Conservation (phyloP, 2,888 invertebrate species). For the Malthinus seriepunctatus region DNA sequence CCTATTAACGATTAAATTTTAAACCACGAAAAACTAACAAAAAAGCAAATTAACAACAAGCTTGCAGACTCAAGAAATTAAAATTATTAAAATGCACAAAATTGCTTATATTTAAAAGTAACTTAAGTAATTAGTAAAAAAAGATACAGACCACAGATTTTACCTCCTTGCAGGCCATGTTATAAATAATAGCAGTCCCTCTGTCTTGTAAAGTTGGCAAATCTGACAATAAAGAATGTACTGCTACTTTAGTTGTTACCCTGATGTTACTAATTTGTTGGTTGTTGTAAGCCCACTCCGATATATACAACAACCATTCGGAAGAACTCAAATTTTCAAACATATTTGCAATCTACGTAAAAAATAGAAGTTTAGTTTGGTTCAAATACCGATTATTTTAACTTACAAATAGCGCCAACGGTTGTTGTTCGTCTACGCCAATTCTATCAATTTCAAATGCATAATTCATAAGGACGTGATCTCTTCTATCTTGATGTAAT, state of each 20-base stretch:
- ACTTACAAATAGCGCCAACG: constrained; percentile 79
- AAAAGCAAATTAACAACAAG: background rate
- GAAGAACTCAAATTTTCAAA: constrained; percentile 87
- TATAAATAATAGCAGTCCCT: constrained; percentile 86
- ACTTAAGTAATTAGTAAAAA: constrained; percentile 25
- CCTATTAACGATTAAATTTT: constrained; percentile 29
- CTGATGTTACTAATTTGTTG: constrained; percentile 84
- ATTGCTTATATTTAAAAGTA: background rate
- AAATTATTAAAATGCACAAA: background rate
- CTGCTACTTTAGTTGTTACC: constrained; percentile 88
- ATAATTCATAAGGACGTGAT: constrained; percentile 87
- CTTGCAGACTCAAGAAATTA: background rate
- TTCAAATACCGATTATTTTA: background rate
- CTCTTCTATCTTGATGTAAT: constrained; percentile 86
- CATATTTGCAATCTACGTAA: constrained; percentile 79
- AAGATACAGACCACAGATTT: constrained; percentile 93
- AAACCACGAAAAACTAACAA: constrained; percentile 9
- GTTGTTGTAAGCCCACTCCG: constrained; percentile 82
- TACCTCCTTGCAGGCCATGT: constrained; percentile 94
- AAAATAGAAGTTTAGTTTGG: background rate
- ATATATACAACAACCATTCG: constrained; percentile 92
- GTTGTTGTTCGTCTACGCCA: constrained; percentile 74
- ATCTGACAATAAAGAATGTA: constrained; percentile 79
- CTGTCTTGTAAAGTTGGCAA: constrained; percentile 72
- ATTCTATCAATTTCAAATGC: constrained; percentile 79